phyloP scores from a whole-genome alignment of 2,797 vertebrate species.

The Sebastes vulpes region DNA sequence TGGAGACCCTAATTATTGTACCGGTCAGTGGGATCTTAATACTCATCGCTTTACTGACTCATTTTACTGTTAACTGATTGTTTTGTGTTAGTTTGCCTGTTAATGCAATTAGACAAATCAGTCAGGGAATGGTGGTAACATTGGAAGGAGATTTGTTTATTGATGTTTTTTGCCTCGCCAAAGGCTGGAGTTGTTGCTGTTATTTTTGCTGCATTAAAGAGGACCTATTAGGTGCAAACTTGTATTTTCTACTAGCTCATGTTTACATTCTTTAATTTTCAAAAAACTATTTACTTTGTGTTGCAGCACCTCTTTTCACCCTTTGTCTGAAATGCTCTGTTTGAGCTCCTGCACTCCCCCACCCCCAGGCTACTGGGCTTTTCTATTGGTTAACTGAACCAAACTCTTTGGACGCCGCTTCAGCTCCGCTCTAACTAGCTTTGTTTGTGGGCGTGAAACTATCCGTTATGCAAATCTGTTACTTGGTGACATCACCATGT shows the following conservation, averaged over 20 bases:
- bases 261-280: no score
- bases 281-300: background rate
- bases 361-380: no score
- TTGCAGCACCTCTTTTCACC: background rate
- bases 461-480: no score
- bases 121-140: background rate
- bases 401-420: no score
- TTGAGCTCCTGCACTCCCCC: no score
- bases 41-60: background rate
- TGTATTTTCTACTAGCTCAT: no score
- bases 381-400: no score
- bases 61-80: background rate
- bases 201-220: background rate
- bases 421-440: no score
- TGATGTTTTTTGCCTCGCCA: background rate
- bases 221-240: background rate
- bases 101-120: background rate
- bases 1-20: conserved; percentile 68
- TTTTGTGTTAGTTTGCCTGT: background rate
- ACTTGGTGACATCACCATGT: no score
- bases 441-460: no score
- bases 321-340: no score
- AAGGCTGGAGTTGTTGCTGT: background rate
- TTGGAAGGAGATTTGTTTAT: background rate
- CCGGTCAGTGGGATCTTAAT: conserved; percentile 72